phyloP scores from a whole-genome alignment of 2,797 vertebrate species.

The Amblyraja radiata region DNA sequence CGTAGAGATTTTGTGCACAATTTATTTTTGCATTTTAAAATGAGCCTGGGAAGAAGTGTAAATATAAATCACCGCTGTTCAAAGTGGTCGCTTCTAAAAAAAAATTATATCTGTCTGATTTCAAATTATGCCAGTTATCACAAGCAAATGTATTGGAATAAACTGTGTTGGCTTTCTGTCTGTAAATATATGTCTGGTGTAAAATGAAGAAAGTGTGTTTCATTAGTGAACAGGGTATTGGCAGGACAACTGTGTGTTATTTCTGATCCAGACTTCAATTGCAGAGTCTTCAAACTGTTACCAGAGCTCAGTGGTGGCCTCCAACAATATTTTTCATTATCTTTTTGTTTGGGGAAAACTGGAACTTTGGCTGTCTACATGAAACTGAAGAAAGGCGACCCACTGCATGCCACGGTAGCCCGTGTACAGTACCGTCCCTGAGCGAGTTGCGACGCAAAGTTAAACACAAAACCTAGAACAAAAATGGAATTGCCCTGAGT shows the following conservation, averaged over 20 bases:
- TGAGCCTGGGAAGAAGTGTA: neutral
- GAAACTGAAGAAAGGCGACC: neutral
- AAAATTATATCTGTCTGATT: conserved; percentile 9
- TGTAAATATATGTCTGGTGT: conserved; percentile 33
- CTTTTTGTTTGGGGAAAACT: conserved; percentile 20
- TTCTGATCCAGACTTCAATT: neutral
- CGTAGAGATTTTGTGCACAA: conserved; percentile 13
- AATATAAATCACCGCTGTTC: conserved; percentile 16
- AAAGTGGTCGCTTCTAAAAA: neutral
- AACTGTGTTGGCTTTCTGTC: conserved; percentile 7
- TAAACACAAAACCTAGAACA: neutral
- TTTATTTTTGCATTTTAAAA: conserved; percentile 37
- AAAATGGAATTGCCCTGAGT: neutral
- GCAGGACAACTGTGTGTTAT: neutral
- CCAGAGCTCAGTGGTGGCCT: neutral
- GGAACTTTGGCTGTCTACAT: conserved; percentile 25
- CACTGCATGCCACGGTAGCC: neutral
- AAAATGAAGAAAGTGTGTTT: conserved; percentile 29
- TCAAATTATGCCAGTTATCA: neutral
- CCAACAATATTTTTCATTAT: neutral
- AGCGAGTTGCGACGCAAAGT: neutral
- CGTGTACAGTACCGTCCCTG: neutral
- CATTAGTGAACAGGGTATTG: neutral
- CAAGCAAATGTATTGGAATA: conserved; percentile 20
- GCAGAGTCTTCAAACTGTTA: conserved; percentile 26